Percentiles rank a stretch among this genome's conserved stretches.
phyloP scores from a whole-genome alignment of 1,140 invertebrate species.

The Anastrepha obliqua region DNA sequence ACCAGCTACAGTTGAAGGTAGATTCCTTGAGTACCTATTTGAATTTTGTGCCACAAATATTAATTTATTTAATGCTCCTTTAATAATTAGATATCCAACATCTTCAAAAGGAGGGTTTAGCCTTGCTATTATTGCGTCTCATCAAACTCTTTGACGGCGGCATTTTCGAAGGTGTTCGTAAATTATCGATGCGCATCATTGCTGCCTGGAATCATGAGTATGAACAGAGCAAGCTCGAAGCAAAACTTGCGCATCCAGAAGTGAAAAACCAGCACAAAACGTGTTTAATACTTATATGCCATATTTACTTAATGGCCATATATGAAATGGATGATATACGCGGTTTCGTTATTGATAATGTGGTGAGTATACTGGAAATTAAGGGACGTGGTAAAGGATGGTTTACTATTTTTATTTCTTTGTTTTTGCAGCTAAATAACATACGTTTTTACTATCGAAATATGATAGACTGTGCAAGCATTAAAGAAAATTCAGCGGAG shows the following conservation, averaged over 20 bases:
- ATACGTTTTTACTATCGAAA: slow-evolving; percentile 67
- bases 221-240: not conserved
- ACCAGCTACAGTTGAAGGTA: slow-evolving; percentile 63
- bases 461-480: slow-evolving; percentile 55
- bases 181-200: slow-evolving; percentile 65
- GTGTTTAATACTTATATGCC: slow-evolving; percentile 62
- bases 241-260: not conserved
- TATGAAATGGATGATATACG: slow-evolving; percentile 67
- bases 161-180: slow-evolving; percentile 67
- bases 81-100: slow-evolving; percentile 61
- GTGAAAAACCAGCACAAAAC: slow-evolving; percentile 55
- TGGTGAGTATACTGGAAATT: slow-evolving; percentile 59
- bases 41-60: not conserved
- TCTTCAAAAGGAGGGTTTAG: slow-evolving; percentile 61
- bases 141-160: slow-evolving; percentile 67
- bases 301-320: slow-evolving; percentile 66
- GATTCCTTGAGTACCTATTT: not conserved
- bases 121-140: slow-evolving; percentile 64
- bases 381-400: not conserved
- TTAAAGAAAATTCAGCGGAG: not conserved
- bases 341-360: slow-evolving; percentile 68
- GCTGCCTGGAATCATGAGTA: slow-evolving; percentile 63
- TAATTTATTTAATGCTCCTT: not conserved
- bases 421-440: slow-evolving; percentile 65
- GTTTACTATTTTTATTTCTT: not conserved